A percentile compares a stretch with the other conserved stretches of the same genome.
Conservation (phyloP, 92 coral and sea anemone genomes). For the Epizoanthus rinbou region DNA sequence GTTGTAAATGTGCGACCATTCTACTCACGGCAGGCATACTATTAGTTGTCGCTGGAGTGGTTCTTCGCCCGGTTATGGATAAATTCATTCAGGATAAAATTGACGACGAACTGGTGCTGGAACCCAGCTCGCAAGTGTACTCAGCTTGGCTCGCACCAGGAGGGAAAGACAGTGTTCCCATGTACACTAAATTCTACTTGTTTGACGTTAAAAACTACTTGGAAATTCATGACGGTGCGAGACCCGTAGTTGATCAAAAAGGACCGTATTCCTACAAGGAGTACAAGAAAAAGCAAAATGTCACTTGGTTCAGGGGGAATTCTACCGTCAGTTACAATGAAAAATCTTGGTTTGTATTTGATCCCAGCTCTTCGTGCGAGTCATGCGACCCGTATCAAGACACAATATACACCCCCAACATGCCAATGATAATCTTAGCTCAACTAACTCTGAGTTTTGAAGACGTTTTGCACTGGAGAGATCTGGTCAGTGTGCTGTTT, state of each 20-base stretch:
- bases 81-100: conserved; percentile 51
- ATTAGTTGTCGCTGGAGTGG: conserved; percentile 40
- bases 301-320: conserved; percentile 60
- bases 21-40: conserved; percentile 46
- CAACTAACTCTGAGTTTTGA: conserved; percentile 64
- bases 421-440: conserved; percentile 74
- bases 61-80: conserved; percentile 50
- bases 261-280: conserved; percentile 84
- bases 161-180: conserved; percentile 58
- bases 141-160: conserved; percentile 68
- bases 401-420: conserved; percentile 60
- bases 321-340: conserved; percentile 70
- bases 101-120: conserved; percentile 61
- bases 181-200: conserved; percentile 68
- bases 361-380: conserved; percentile 58
- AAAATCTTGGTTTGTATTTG: conserved; percentile 63
- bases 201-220: conserved; percentile 69
- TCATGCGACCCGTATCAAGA: conserved; percentile 65
- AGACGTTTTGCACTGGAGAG: conserved; percentile 45
- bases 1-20: background rate
- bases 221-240: conserved; percentile 65
- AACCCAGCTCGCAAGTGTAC: conserved; percentile 58
- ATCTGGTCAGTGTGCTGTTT: conserved; percentile 50
- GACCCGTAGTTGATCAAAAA: conserved; percentile 64
- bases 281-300: conserved; percentile 57